phyloP scores from a whole-genome alignment of 2,113 vertebrate genomes.

The Aspiorhynchus laticeps region DNA sequence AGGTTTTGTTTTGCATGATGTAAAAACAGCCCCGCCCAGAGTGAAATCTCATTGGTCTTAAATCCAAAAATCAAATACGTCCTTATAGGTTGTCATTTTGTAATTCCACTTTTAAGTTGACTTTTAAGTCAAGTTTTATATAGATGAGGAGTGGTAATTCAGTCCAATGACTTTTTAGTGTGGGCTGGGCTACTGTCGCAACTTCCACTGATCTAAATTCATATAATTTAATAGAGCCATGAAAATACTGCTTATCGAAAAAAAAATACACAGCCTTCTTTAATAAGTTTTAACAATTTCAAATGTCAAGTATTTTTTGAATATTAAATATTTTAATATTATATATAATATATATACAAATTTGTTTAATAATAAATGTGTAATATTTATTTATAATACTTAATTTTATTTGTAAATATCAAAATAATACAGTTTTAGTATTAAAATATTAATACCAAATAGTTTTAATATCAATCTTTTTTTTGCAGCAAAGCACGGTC shows the following conservation, averaged over 20 bases:
- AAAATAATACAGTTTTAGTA: too few species aligned
- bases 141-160: neutral
- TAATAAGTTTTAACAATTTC: too few species aligned
- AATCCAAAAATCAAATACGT: neutral
- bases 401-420: too few species aligned
- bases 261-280: too few species aligned
- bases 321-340: neutral
- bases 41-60: neutral
- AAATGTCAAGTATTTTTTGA: too few species aligned
- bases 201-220: neutral
- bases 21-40: neutral
- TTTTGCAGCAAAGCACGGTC: too few species aligned
- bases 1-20: neutral
- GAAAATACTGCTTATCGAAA: too few species aligned
- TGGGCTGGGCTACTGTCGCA: neutral
- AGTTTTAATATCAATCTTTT: too few species aligned
- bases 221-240: neutral
- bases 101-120: too few species aligned
- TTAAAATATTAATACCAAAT: too few species aligned
- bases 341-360: too few species aligned
- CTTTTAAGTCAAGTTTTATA: too few species aligned
- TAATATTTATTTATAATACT: neutral
- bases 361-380: neutral
- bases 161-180: neutral
- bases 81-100: neutral